phyloP scores from a whole-genome alignment of 53 echinoderm and acorn worm species.

The Apostichopus leukothele region DNA sequence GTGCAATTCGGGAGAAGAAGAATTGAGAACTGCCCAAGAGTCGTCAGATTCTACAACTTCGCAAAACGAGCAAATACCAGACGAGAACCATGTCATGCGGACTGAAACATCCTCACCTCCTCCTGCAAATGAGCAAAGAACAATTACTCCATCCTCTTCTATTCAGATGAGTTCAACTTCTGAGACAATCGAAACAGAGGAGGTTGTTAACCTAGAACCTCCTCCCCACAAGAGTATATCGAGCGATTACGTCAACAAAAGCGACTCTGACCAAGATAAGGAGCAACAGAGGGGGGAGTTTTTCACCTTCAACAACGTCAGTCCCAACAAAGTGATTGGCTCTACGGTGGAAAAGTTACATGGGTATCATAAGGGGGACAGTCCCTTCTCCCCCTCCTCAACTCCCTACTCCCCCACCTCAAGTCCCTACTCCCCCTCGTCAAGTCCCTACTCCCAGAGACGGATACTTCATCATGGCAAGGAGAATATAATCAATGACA shows the following conservation, averaged over 20 bases:
- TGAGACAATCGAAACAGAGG: neutral
- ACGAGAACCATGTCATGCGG: neutral
- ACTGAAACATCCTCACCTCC: neutral
- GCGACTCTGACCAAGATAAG: neutral
- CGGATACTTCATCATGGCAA: slow-evolving; percentile 65
- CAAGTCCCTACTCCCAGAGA: slow-evolving; percentile 63
- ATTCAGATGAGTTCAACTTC: neutral
- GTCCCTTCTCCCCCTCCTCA: slow-evolving; percentile 32
- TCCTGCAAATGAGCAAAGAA: neutral
- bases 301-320: slow-evolving; percentile 32
- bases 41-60: neutral
- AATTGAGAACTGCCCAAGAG: neutral
- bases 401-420: neutral
- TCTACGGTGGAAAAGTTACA: slow-evolving; percentile 32
- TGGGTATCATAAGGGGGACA: slow-evolving; percentile 47
- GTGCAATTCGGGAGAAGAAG: neutral
- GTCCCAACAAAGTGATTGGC: neutral
- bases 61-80: neutral
- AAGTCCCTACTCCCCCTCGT: slow-evolving; percentile 62
- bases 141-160: neutral
- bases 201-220: neutral
- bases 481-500: slow-evolving; percentile 66
- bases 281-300: neutral
- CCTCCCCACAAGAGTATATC: neutral
- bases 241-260: neutral